These are phyloP conservation scores for Chesias legatella DNA, from an alignment of 2,888 invertebrate genomes.

Conservation along the genomic window DNA sequence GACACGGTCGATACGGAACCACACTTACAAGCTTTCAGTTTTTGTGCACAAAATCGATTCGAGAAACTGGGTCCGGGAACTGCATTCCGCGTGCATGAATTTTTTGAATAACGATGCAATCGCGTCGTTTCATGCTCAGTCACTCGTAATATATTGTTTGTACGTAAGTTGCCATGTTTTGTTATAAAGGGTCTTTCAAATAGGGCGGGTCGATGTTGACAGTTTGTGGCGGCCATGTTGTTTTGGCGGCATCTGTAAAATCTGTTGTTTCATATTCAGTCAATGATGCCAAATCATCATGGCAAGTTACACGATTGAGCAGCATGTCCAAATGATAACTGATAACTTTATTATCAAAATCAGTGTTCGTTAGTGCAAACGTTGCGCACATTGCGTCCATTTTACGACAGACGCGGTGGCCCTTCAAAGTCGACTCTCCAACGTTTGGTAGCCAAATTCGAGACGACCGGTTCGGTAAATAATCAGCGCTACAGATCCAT, in stretches of 20 bases:
- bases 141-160: too few species aligned
- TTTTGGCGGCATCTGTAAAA: too few species aligned
- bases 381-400: slow-evolving; percentile 14
- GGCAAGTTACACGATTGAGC: too few species aligned
- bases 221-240: too few species aligned
- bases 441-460: slow-evolving; percentile 22
- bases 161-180: too few species aligned
- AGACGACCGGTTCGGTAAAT: slow-evolving; percentile 32
- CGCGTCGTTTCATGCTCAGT: too few species aligned
- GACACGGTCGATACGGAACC: slow-evolving; percentile 26
- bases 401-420: slow-evolving; percentile 10
- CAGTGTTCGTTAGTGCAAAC: slow-evolving; percentile 17
- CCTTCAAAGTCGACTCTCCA: slow-evolving; percentile 1
- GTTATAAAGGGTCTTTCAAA: too few species aligned
- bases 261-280: slow-evolving; percentile 1
- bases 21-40: slow-evolving; percentile 18
- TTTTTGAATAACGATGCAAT: too few species aligned
- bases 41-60: slow-evolving; percentile 6
- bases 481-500: slow-evolving; percentile 16
- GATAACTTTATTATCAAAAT: slow-evolving; percentile 21
- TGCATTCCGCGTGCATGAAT: background rate
- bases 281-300: slow-evolving; percentile 3
- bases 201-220: too few species aligned
- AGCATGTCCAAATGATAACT: slow-evolving; percentile 10
- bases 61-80: background rate